Evolutionary conservation across 2,888 invertebrate species (phyloP).

Genomic region (Drosophila emarginata): DNA sequence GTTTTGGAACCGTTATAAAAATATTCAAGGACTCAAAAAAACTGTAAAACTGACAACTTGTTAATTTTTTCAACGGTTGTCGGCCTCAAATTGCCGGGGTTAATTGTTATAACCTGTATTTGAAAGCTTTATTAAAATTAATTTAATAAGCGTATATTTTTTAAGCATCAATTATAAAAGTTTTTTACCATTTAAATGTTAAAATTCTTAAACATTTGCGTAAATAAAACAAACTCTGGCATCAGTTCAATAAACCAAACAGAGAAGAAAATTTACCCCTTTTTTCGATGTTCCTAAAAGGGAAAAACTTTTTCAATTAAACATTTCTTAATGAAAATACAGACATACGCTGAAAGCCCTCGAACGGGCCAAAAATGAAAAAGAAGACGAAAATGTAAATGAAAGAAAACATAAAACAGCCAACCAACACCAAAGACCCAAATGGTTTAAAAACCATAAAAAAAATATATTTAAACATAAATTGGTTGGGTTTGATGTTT

Average conservation of each 20-base stretch:
- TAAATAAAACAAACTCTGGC: conserved; percentile 25
- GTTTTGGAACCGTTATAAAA: background rate
- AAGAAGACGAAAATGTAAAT: background rate
- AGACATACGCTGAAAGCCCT: conserved; percentile 27
- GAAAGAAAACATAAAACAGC: conserved; percentile 24
- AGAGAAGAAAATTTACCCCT: conserved; percentile 5
- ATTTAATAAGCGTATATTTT: background rate
- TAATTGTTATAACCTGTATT: background rate
- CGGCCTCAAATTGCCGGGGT: background rate
- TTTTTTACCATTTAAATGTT: background rate
- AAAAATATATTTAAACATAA: conserved; percentile 53
- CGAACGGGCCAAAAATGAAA: conserved; percentile 14
- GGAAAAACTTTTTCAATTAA: conserved; percentile 71
- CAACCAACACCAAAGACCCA: background rate
- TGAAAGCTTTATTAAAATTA: background rate
- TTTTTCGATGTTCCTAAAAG: conserved; percentile 55
- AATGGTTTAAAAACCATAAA: conserved; percentile 37
- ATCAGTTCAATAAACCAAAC: conserved; percentile 47
- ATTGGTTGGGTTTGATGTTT: conserved; percentile 43
- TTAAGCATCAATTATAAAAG: conserved; percentile 1
- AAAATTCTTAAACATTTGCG: conserved; percentile 1
- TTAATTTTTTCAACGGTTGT: background rate
- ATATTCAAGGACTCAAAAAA: background rate
- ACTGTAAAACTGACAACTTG: background rate
- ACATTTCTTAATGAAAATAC: conserved; percentile 63